These are phyloP conservation scores for Actenoides hombroni DNA, from an alignment of 2,113 vertebrate genomes.

Conservation along the genomic window DNA sequence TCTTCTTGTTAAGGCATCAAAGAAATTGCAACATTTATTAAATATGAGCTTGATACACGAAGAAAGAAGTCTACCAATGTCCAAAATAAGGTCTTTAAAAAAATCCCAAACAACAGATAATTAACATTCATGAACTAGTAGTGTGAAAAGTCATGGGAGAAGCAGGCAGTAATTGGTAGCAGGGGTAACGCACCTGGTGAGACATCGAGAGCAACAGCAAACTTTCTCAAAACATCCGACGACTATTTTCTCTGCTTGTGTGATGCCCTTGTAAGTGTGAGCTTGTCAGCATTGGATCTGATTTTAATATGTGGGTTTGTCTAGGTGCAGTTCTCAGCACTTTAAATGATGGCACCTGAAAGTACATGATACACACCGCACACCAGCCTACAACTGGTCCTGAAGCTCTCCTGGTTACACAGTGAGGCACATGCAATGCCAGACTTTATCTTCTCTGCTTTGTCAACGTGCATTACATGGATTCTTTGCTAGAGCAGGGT, in stretches of 20 bases:
- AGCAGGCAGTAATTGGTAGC: not conserved
- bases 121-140: not conserved
- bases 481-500: not conserved
- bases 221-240: not conserved
- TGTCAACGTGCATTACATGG: not conserved
- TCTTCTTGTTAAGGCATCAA: not conserved
- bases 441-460: not conserved
- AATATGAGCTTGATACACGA: not conserved
- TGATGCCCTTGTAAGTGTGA: not conserved
- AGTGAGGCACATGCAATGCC: not conserved
- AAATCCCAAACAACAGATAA: not conserved
- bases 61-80: not conserved
- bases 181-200: not conserved
- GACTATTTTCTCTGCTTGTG: not conserved
- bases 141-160: not conserved
- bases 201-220: not conserved
- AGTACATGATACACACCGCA: fast-evolving
- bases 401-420: not conserved
- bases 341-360: not conserved
- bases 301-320: not conserved
- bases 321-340: not conserved
- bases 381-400: not conserved
- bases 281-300: not conserved
- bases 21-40: not conserved
- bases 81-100: not conserved